phyloP scores from a whole-genome alignment of 2,797 vertebrate species.

The Squalus acanthias region DNA sequence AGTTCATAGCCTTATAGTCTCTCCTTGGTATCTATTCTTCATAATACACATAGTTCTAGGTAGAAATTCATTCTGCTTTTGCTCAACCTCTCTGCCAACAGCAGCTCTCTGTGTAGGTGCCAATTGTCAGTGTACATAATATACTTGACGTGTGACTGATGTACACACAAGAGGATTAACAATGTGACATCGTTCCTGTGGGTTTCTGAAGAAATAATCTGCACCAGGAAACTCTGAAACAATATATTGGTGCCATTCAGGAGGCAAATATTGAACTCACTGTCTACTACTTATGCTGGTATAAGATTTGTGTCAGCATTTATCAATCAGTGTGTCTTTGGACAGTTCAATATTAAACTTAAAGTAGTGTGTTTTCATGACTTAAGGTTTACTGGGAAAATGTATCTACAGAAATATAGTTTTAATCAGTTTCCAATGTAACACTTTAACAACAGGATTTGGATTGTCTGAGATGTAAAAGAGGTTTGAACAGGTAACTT shows the following conservation, averaged over 20 bases:
- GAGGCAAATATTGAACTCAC: background rate
- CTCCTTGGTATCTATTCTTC: background rate
- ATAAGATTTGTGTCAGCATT: constrained; percentile 19
- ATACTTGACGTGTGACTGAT: background rate
- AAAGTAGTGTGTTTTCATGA: background rate
- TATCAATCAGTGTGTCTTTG: background rate
- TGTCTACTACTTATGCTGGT: background rate
- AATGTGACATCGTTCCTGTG: background rate
- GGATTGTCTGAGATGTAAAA: background rate
- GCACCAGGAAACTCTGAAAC: background rate
- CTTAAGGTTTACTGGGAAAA: constrained; percentile 2
- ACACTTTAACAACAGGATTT: background rate
- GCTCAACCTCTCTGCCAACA: background rate
- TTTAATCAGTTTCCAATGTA: background rate
- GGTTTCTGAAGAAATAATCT: background rate
- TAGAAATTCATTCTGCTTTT: background rate
- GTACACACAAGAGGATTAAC: background rate
- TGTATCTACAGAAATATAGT: background rate
- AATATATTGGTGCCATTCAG: background rate
- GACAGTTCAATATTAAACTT: background rate
- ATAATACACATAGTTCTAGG: background rate
- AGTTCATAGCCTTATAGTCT: background rate
- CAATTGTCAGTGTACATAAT: background rate
- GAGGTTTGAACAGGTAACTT: background rate
- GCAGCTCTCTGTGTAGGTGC: background rate